Conservation (phyloP, 2,797 vertebrate species). For the Protonibea diacanthus region DNA sequence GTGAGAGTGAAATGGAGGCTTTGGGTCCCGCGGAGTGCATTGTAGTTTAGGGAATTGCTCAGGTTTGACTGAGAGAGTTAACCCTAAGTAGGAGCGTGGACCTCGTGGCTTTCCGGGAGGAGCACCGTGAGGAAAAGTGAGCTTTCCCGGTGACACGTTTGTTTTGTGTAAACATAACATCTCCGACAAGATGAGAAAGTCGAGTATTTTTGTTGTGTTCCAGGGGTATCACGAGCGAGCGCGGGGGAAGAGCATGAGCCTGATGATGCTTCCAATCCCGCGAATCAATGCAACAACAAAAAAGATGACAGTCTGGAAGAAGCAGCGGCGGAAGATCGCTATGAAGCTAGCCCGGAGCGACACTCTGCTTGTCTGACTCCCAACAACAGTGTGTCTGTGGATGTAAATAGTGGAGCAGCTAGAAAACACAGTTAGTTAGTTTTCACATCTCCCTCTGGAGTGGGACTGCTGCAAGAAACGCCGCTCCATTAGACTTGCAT, state of each 20-base stretch:
- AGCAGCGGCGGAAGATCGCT: slow-evolving; percentile 47
- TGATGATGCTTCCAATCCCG: slow-evolving; percentile 47
- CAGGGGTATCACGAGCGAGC: neutral
- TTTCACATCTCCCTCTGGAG: slow-evolving; percentile 51
- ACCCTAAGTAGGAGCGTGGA: neutral
- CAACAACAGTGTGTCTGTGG: slow-evolving; percentile 44
- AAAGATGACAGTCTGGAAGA: slow-evolving; percentile 49
- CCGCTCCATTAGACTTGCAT: slow-evolving; percentile 4
- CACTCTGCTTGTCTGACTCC: slow-evolving; percentile 63
- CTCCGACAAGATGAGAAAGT: slow-evolving; percentile 11
- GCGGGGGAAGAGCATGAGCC: slow-evolving; percentile 27
- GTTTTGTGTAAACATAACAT: slow-evolving; percentile 6
- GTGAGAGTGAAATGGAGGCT: slow-evolving; percentile 46
- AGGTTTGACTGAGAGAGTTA: slow-evolving; percentile 9
- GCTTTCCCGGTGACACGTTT: neutral
- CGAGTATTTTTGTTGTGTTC: slow-evolving; percentile 8
- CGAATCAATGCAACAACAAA: slow-evolving; percentile 51
- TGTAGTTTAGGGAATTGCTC: slow-evolving; percentile 40
- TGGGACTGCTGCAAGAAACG: slow-evolving; percentile 23
- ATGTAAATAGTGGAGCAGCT: slow-evolving; percentile 72
- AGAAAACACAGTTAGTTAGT: slow-evolving; percentile 47
- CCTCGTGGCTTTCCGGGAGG: neutral
- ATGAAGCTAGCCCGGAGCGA: slow-evolving; percentile 67
- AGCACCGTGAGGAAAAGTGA: neutral
- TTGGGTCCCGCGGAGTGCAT: slow-evolving; percentile 32